These are phyloP conservation scores for Hydrozoanthus gracilis DNA, from an alignment of 92 coral and sea anemone genomes.

Conservation along the genomic window DNA sequence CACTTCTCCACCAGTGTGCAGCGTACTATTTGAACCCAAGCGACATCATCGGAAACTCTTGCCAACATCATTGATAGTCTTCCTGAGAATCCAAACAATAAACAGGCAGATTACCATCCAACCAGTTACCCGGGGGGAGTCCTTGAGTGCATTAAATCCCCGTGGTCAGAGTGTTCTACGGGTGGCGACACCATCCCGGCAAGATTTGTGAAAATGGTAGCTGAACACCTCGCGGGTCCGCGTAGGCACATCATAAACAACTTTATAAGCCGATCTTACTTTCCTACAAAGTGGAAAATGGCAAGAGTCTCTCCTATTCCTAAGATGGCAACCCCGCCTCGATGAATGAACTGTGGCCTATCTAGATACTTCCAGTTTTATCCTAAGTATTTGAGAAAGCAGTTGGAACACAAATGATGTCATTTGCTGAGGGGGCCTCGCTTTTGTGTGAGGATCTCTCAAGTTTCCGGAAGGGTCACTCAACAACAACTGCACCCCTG, in stretches of 20 bases:
- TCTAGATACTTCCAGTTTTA: slow-evolving; percentile 55
- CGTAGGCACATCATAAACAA: slow-evolving; percentile 56
- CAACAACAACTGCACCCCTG: slow-evolving; percentile 56
- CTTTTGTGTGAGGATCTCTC: slow-evolving; percentile 25
- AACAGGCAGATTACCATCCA: slow-evolving; percentile 24
- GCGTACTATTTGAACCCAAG: slow-evolving; percentile 47
- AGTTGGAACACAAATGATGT: slow-evolving; percentile 23
- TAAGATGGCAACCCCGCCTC: slow-evolving; percentile 41
- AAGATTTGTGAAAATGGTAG: slow-evolving; percentile 48
- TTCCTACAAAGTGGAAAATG: slow-evolving; percentile 49
- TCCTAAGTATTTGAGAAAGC: slow-evolving; percentile 47
- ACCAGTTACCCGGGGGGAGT: slow-evolving; percentile 7
- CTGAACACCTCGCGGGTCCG: slow-evolving; percentile 53
- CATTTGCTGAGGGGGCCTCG: slow-evolving; percentile 7
- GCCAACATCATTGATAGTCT: background rate
- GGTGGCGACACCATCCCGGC: slow-evolving; percentile 58
- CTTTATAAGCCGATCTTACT: slow-evolving; percentile 35
- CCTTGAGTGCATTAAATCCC: slow-evolving; percentile 22
- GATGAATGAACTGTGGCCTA: slow-evolving; percentile 28
- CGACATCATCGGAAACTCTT: slow-evolving; percentile 20
- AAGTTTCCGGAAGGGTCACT: slow-evolving; percentile 55
- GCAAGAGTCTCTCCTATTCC: slow-evolving; percentile 57
- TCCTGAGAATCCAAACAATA: slow-evolving; percentile 4
- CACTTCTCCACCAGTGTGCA: slow-evolving; percentile 52
- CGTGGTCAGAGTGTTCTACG: slow-evolving; percentile 51